A percentile compares a stretch with the other conserved stretches of the same genome.
Conservation (phyloP, 2,888 invertebrate genomes). For the Dynastes hyllus region DNA sequence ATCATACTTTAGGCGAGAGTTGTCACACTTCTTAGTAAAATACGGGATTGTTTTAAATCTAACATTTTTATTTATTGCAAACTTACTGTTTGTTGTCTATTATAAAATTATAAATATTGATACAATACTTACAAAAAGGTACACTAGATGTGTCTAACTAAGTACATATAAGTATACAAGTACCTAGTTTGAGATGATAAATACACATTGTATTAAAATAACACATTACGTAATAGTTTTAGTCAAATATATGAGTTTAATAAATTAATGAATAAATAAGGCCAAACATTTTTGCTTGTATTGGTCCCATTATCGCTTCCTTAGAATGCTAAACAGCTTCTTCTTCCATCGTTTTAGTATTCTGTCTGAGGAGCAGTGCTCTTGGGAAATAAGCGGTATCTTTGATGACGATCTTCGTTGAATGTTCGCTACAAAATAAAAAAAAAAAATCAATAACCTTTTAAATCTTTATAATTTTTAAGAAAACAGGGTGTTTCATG, state of each 20-base stretch:
- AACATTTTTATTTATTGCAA: not conserved
- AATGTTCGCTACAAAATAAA: slow-evolving; percentile 9
- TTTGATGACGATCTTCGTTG: slow-evolving; percentile 13
- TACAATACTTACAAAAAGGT: slow-evolving; percentile 26
- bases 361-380: not conserved
- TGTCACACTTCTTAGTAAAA: not conserved
- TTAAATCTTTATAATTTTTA: too few species aligned
- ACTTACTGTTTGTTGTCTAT: not conserved
- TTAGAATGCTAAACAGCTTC: slow-evolving; percentile 22
- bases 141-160: not conserved
- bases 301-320: slow-evolving; percentile 7
- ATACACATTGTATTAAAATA: not conserved
- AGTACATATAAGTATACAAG: not conserved
- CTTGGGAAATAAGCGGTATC: slow-evolving; percentile 32
- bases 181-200: not conserved
- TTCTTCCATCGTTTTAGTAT: slow-evolving; percentile 32
- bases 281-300: not conserved
- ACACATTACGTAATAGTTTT: not conserved
- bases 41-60: too few species aligned
- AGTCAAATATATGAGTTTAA: not conserved
- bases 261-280: slow-evolving; percentile 30
- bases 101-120: slow-evolving; percentile 14
- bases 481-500: too few species aligned
- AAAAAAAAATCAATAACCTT: not conserved
- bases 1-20: too few species aligned